Base-by-base conservation (phyloP, 2,888 invertebrate species). In the Drosophila sordidula region DNA sequence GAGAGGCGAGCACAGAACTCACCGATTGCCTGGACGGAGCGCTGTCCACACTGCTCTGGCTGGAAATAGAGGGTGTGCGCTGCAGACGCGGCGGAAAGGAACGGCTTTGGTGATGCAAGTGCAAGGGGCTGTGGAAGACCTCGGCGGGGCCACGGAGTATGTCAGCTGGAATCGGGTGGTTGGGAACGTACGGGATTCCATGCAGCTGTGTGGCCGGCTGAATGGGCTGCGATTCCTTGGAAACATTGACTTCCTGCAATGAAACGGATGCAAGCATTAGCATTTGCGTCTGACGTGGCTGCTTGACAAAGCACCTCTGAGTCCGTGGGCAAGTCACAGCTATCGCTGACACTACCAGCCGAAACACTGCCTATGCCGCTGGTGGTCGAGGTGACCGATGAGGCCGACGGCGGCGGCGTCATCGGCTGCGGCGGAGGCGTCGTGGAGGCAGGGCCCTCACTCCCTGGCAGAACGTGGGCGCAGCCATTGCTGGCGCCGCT, bases 31-130 rank as follows among this genome's bases (percentile, higher is more conserved):
- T 93, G 52, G 95, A 94, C 71, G 95, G 95, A 77, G 95, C 95
- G 89, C 95, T 96, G 89, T 97, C 97, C 71, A 96, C 93, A 90
- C 96, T 96, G 92, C 96, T 95, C 91, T 97, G 97, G 61, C 96
- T 96, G 12, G 96, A 96, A 79, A 96, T 95, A 32, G 96, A 96
- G 29, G 96, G 95, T 0, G 96, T 96, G 69, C 97, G 93, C 73
- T 95, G 95, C 25, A 97, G 93, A 36, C 95, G 93, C 3, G 95
- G 95, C 50, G 95, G 94, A 89, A 95, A 94, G 64, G 95, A 95
- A 79, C 94, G 94, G 59, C 94, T 94, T 92, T 96, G 96, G 76
- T 96, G 96, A 69, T 95, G 93, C 29, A 95, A 93, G 86, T 93
- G 94, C 58, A 94, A 92, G 1, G 93, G 88, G 92, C 94, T 92